phyloP scores from a whole-genome alignment of 2,113 vertebrate species.

The Eulemur macaco region DNA sequence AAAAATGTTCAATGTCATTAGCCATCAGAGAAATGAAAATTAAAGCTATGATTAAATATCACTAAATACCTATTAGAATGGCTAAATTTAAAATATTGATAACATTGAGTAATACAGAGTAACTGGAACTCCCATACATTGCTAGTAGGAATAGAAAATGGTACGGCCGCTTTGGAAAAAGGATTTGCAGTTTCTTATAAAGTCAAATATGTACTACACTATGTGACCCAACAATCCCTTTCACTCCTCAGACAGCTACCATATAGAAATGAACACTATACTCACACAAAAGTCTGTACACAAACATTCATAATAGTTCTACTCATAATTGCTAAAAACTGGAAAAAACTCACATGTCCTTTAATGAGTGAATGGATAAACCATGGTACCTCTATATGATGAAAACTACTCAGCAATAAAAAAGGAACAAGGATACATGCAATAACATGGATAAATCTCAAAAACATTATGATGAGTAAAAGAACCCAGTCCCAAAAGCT shows the following conservation, averaged over 20 bases:
- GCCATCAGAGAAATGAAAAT: not conserved
- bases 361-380: not conserved
- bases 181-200: not conserved
- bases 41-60: not conserved
- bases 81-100: not conserved
- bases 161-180: not conserved
- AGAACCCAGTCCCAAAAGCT: not conserved
- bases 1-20: not conserved
- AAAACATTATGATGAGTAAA: not conserved
- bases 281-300: not conserved
- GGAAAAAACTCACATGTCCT: not conserved
- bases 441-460: not conserved
- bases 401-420: constrained; percentile 49
- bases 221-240: not conserved
- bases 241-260: not conserved
- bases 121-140: not conserved
- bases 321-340: not conserved
- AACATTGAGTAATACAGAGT: not conserved
- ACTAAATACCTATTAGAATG: not conserved
- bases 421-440: constrained; percentile 9
- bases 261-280: constrained; percentile 16
- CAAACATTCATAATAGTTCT: not conserved
- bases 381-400: not conserved
- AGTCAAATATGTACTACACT: not conserved
- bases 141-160: not conserved